A percentile compares a stretch with the other conserved stretches of the same genome.
Conservation (phyloP, 1,140 invertebrate genomes). For the Drosophila chauvacae region DNA sequence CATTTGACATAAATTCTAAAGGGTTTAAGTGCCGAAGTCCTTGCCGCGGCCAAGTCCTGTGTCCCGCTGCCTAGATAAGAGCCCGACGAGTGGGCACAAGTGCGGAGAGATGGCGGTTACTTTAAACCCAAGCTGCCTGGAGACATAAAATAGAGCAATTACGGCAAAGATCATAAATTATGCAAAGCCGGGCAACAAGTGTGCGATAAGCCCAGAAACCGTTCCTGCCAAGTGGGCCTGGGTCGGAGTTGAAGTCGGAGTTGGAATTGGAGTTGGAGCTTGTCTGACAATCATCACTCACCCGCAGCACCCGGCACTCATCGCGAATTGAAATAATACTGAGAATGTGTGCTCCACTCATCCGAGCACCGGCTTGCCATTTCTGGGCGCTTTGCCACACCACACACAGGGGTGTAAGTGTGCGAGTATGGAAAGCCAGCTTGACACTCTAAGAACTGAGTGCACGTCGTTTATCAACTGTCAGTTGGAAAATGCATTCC, state of each 20-base stretch:
- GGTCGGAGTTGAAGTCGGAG: background rate
- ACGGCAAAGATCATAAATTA: slow-evolving; percentile 79
- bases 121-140: slow-evolving; percentile 65
- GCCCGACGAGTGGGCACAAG: slow-evolving; percentile 13
- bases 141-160: slow-evolving; percentile 80
- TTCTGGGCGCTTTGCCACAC: slow-evolving; percentile 6
- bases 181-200: slow-evolving; percentile 78
- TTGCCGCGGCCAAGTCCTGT: slow-evolving; percentile 7
- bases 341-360: slow-evolving; percentile 21
- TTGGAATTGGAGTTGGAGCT: slow-evolving; percentile 5
- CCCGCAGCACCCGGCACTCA: slow-evolving; percentile 40
- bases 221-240: slow-evolving; percentile 11
- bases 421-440: slow-evolving; percentile 33
- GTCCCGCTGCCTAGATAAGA: slow-evolving; percentile 61
- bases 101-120: slow-evolving; percentile 7
- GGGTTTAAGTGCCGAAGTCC: slow-evolving; percentile 60
- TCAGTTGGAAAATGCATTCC: slow-evolving; percentile 67
- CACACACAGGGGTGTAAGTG: background rate
- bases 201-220: slow-evolving; percentile 56
- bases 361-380: slow-evolving; percentile 14
- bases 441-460: slow-evolving; percentile 54
- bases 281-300: slow-evolving; percentile 76
- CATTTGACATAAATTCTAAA: slow-evolving; percentile 83
- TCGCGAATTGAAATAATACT: slow-evolving; percentile 54
- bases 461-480: slow-evolving; percentile 78